These are phyloP conservation scores for Spodoptera litura DNA, from an alignment of 1,140 invertebrate genomes.

Conservation along the genomic window DNA sequence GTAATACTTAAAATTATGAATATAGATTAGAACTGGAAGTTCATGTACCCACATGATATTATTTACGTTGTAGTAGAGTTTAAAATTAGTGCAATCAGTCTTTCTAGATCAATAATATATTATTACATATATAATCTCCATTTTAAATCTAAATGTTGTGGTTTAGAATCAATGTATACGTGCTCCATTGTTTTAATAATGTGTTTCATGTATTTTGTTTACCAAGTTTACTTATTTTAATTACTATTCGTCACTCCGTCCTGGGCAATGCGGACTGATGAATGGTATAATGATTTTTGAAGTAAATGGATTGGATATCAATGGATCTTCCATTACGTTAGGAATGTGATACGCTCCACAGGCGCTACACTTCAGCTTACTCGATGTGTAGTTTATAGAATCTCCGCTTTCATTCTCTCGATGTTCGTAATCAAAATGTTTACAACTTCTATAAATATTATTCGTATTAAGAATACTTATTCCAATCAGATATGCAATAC, in stretches of 20 bases:
- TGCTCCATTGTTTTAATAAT: slow-evolving; percentile 70
- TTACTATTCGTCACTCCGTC: slow-evolving; percentile 75
- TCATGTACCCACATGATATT: slow-evolving; percentile 74
- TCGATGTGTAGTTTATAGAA: slow-evolving; percentile 46
- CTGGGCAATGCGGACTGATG: slow-evolving; percentile 85
- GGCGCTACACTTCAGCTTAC: slow-evolving; percentile 41
- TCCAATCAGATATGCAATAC: background rate
- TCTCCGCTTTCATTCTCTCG: slow-evolving; percentile 12
- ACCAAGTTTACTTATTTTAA: slow-evolving; percentile 41
- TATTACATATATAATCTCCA: slow-evolving; percentile 1
- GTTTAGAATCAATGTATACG: slow-evolving; percentile 50
- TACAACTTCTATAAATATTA: background rate
- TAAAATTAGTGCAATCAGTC: background rate
- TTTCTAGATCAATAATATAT: background rate
- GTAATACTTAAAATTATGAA: slow-evolving; percentile 46
- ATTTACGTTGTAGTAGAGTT: background rate
- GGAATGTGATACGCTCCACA: slow-evolving; percentile 54
- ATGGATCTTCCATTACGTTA: slow-evolving; percentile 50
- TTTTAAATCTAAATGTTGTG: slow-evolving; percentile 74
- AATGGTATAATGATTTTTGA: slow-evolving; percentile 61
- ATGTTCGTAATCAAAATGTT: slow-evolving; percentile 13
- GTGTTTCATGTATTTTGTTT: slow-evolving; percentile 19
- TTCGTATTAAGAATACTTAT: background rate
- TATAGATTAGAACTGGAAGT: slow-evolving; percentile 58
- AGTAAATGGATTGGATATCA: slow-evolving; percentile 43